Base-by-base conservation (phyloP, 2,113 vertebrate genomes). In the Sinocyclocheilus grahami region DNA sequence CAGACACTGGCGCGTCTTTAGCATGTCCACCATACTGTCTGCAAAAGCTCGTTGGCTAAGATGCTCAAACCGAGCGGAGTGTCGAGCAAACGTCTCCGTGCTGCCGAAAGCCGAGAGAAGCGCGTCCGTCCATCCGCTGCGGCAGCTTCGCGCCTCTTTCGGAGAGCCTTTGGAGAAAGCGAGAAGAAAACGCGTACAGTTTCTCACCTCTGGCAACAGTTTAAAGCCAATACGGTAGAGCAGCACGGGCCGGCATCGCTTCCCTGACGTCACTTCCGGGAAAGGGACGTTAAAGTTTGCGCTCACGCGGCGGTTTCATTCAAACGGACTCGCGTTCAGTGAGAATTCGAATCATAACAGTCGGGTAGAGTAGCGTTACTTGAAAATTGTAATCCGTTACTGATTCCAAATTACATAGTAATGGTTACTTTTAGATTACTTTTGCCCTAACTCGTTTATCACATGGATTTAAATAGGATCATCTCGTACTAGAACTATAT, bases 1-100 rank as follows among this genome's bases (percentile, higher is more conserved):
- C 92, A 97, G 94, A 94, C 97, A 97, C 91, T 97, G 96, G 62
- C 94, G 94, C 82, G 96, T 97, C 95, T 96, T 96, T 95, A 97
- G 95, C 96, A 97, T 97, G 95, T 95, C 95, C 93, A 93, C 76
- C 85, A 90, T 87, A 92, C 37, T 37, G 5, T 39, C 80, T 53
- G 53, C 63, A 71, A 42, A 53, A 11, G 81, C 65, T 71, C 81
- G 65, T 22, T 37, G 39, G 81, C 65, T 83, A 83, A 67, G 48
- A 37, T 37, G 81, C 46, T 71, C 63, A 82, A 27, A 24, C 24
- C 48, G 22, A 72, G 18, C 39, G 81, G 63, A 55, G 46, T 27
- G 81, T 69, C 65, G 81, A 53, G 22, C 16, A 83, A 83, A 69
- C 22, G 39, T 82, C 16, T 69, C 39, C 62, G 62, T 48, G 69